These are phyloP conservation scores for Scaptomyza graminum DNA, from an alignment of 1,140 invertebrate species.

Conservation along the genomic window DNA sequence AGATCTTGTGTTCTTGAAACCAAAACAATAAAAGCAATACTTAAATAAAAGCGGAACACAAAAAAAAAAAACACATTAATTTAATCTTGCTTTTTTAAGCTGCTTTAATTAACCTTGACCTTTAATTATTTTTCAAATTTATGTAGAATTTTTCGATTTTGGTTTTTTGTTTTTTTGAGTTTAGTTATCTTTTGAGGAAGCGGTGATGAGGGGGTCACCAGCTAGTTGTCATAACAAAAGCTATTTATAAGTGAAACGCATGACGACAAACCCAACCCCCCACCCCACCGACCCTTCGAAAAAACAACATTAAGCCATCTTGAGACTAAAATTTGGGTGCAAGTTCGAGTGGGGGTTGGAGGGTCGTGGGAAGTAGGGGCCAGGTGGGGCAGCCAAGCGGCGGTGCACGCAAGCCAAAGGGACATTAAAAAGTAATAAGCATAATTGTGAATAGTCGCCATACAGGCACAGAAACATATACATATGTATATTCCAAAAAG, in stretches of 20 bases:
- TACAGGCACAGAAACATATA: constrained; percentile 5
- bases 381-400: constrained; percentile 19
- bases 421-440: constrained; percentile 78
- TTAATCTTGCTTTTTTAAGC: too few species aligned
- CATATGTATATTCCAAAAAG: too few species aligned
- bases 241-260: constrained; percentile 66
- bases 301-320: too few species aligned
- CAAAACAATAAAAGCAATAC: too few species aligned
- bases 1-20: too few species aligned
- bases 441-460: constrained; percentile 73
- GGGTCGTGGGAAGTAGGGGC: neutral
- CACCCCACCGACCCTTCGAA: neutral
- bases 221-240: constrained; percentile 75
- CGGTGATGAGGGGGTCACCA: constrained; percentile 35
- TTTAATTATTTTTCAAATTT: too few species aligned
- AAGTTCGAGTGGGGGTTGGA: constrained; percentile 19
- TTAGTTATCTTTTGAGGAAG: neutral
- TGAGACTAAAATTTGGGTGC: neutral
- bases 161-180: constrained; percentile 2
- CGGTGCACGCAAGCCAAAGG: constrained; percentile 42
- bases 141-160: too few species aligned
- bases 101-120: too few species aligned
- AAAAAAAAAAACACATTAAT: too few species aligned
- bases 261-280: constrained; percentile 7
- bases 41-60: too few species aligned